These are phyloP conservation scores for Ptychochromis oligacanthus DNA, from an alignment of 2,113 vertebrate species.

Conservation along the genomic window DNA sequence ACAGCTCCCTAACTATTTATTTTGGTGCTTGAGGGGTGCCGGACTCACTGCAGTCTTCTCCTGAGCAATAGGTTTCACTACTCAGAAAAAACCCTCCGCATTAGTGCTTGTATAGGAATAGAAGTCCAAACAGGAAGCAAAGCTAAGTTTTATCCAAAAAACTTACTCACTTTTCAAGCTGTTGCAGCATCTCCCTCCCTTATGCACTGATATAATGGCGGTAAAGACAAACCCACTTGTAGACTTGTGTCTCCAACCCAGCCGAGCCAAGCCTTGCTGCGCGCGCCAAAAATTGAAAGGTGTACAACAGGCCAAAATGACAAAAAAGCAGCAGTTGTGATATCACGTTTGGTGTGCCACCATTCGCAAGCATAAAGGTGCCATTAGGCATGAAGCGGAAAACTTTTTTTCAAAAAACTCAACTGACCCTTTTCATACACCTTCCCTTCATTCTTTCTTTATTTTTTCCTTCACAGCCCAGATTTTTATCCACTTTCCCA, in stretches of 20 bases:
- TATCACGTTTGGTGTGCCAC: fast-evolving
- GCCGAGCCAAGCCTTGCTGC: neutral
- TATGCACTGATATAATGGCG: fast-evolving
- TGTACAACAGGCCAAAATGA: neutral
- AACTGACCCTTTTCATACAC: neutral
- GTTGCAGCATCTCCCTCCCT: neutral
- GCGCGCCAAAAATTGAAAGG: neutral
- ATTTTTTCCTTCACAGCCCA: too few species aligned
- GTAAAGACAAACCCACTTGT: neutral
- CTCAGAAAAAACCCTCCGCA: neutral
- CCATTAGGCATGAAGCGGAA: too few species aligned
- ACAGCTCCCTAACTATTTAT: neutral
- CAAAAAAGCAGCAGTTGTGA: neutral
- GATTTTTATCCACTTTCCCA: neutral
- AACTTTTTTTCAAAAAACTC: neutral
- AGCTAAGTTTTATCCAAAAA: neutral
- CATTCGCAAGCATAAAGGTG: too few species aligned
- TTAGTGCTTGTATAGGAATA: too few species aligned
- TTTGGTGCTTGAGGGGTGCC: neutral
- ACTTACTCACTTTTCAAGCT: neutral
- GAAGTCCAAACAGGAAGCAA: neutral
- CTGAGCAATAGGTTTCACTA: fast-evolving
- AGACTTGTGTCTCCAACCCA: neutral
- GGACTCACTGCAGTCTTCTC: neutral
- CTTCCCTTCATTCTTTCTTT: neutral